Conservation (phyloP, 2,113 vertebrate species). For the Dascyllus trimaculatus region DNA sequence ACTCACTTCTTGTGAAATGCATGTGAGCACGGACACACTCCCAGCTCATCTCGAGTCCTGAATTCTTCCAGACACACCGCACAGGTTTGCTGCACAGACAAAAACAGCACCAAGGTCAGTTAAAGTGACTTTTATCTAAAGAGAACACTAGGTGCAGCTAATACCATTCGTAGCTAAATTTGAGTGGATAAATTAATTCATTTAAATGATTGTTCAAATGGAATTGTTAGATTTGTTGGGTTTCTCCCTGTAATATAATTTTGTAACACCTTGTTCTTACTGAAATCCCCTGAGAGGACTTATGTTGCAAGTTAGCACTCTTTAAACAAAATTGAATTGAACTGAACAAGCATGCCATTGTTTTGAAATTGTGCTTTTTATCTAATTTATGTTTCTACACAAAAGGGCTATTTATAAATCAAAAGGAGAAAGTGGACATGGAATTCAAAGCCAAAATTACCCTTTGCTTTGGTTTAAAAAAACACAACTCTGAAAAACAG, state of each 20-base stretch:
- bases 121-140: not conserved
- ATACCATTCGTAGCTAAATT: not conserved
- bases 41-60: slow-evolving; percentile 87
- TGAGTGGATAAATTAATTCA: slow-evolving; percentile 2
- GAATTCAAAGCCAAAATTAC: slow-evolving; percentile 18
- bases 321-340: too few species aligned
- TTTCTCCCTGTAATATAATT: too few species aligned
- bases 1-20: slow-evolving; percentile 91
- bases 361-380: not conserved
- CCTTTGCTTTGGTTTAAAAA: not conserved
- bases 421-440: not conserved
- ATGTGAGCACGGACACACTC: slow-evolving; percentile 87
- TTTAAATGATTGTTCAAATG: not conserved
- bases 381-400: slow-evolving; percentile 1
- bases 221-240: too few species aligned
- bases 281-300: too few species aligned
- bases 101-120: slow-evolving; percentile 1
- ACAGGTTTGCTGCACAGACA: slow-evolving; percentile 85
- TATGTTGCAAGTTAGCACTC: too few species aligned
- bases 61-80: slow-evolving; percentile 89
- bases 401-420: not conserved
- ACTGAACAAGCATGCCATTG: not conserved
- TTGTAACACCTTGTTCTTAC: too few species aligned
- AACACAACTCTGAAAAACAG: not conserved
- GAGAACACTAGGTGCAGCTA: too few species aligned